phyloP scores from a whole-genome alignment of 23 tunicate species.

The Phallusia fumigata region DNA sequence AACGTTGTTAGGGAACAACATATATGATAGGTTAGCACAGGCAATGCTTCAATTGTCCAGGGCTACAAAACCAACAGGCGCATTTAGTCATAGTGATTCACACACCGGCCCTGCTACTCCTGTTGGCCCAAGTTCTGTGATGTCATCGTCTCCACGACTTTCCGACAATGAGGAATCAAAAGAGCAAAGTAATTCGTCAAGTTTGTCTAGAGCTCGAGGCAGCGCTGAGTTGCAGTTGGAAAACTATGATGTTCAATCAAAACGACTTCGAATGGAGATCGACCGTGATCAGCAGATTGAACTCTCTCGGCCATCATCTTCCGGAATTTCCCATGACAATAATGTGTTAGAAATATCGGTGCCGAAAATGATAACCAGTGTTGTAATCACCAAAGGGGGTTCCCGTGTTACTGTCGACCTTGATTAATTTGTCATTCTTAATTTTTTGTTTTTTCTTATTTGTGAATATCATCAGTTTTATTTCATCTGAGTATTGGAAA shows the following conservation, averaged over 20 bases:
- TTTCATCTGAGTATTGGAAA: too few species aligned
- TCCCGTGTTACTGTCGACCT: background rate
- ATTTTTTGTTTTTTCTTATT: too few species aligned
- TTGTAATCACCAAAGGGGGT: background rate
- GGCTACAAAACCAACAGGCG: slow-evolving; percentile 7
- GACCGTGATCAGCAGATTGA: background rate
- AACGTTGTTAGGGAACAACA: background rate
- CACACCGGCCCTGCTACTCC: background rate
- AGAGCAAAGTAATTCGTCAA: background rate
- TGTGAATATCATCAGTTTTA: too few species aligned
- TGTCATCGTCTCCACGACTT: background rate
- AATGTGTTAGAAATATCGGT: background rate
- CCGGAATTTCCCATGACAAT: background rate
- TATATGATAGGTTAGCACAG: slow-evolving; percentile 55
- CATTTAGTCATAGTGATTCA: background rate
- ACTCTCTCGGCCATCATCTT: background rate
- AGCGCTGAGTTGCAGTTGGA: background rate
- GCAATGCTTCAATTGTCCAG: slow-evolving; percentile 46
- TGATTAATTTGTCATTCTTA: background rate
- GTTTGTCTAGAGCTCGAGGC: background rate
- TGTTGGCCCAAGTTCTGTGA: background rate
- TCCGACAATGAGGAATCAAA: background rate
- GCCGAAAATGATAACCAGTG: background rate
- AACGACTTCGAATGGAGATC: background rate
- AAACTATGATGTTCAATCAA: background rate